phyloP scores from a whole-genome alignment of 2,888 invertebrate genomes.

The Drepana falcataria region DNA sequence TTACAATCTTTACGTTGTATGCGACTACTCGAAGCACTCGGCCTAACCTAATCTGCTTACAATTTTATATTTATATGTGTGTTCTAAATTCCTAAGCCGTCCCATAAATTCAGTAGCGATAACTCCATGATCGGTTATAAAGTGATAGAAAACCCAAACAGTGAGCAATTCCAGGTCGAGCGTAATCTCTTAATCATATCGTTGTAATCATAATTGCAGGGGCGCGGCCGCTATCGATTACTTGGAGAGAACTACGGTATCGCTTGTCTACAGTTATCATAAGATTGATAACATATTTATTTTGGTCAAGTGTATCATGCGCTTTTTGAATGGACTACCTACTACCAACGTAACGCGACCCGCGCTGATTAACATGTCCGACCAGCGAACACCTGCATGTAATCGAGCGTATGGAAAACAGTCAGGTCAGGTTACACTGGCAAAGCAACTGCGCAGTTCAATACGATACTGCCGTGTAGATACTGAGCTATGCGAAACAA shows the following conservation, averaged over 20 bases:
- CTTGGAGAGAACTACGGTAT: constrained; percentile 25
- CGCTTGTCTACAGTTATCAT: constrained; percentile 26
- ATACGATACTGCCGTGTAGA: constrained; percentile 21
- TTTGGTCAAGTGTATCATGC: constrained; percentile 39
- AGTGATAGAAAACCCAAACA: constrained; percentile 22
- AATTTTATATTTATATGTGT: constrained; percentile 5
- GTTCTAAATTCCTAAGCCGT: constrained; percentile 25
- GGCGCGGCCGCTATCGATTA: constrained; percentile 51
- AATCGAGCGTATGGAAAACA: constrained; percentile 2
- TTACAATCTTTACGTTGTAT: background rate
- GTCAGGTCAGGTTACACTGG: constrained; percentile 17
- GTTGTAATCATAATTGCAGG: constrained; percentile 61
- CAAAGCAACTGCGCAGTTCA: constrained; percentile 41
- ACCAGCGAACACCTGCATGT: constrained; percentile 5
- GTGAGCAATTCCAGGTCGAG: constrained; percentile 32
- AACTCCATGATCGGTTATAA: constrained; percentile 29
- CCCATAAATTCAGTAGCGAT: constrained; percentile 28
- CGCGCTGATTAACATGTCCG: constrained; percentile 11
- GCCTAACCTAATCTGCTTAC: background rate
- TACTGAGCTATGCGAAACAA: constrained; percentile 31
- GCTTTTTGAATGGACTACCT: constrained; percentile 16
- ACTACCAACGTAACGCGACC: constrained; percentile 14
- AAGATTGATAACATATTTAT: constrained; percentile 35
- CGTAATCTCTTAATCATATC: constrained; percentile 44
- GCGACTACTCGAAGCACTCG: background rate